Evolutionary conservation across 2,888 invertebrate species (phyloP), one percentile per base, ranked within the genome.

Genomic region (Strigamia transsilvanica): DNA sequence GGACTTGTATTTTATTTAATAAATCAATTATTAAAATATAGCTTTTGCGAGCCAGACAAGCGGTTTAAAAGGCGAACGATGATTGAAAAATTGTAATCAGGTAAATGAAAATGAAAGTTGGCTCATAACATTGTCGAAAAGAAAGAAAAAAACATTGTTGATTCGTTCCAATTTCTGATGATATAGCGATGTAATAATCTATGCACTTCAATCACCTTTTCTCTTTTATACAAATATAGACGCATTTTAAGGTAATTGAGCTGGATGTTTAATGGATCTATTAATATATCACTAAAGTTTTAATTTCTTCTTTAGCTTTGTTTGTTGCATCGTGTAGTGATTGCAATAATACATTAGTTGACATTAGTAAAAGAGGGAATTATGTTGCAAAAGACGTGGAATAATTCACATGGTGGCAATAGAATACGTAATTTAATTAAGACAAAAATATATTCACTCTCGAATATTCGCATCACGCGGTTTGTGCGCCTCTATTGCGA

Each of bases 351-450:
- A 27, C 27, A 27, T 10, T 73, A 23, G 6, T 56, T 56, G 27
- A 32, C 23, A 73, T 23, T 73, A 73, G 32, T 73, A 73, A 27
- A 73, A 27, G 9, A 73, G 73, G 73, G 32, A 73, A 73, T 73
- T 23, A 73, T 73, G 73, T 27, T 73, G 12, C 23, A 27, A 73
- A 56, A 56, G 56, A 56, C 15, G n/a, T 9, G 32, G 73, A 73
- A 73, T 56, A 73, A 27, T 73, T 73, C 73, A 73, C 73, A 15
- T n/a, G 73, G 73, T 73, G 32, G 32, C n/a, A 32, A 32, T 73
- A 73, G 73, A 73, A 73, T 73, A 73, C 73, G 73, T 73, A 73
- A 73, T 73, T 73, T 73, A 73, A 73, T 73, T 73, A 73, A 73
- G 6, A 73, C 13, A 73, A 73, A 73, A 32, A 73, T 73, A 32